These are phyloP conservation scores for Rhadinocentrus ornatus DNA, from an alignment of 2,797 vertebrate species.

Conservation along the genomic window DNA sequence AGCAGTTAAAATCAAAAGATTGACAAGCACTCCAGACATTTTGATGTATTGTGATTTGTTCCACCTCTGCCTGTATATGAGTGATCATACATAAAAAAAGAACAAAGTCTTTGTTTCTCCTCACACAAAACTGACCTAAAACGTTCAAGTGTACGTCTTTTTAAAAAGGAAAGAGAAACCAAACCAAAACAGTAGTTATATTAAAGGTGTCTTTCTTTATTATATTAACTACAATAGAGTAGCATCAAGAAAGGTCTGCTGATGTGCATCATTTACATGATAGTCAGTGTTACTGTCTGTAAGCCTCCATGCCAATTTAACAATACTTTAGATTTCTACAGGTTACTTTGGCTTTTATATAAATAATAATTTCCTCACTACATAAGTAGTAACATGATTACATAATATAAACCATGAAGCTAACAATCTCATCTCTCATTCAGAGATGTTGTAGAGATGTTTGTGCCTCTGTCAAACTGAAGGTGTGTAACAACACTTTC, in stretches of 20 bases:
- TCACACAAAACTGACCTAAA: constrained; percentile 18
- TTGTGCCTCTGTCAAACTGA: constrained; percentile 14
- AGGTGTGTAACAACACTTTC: constrained; percentile 20
- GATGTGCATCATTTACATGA: constrained; percentile 40
- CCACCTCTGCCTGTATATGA: background rate
- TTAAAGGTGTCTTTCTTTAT: constrained; percentile 3
- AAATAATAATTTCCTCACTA: constrained; percentile 14
- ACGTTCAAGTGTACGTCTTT: constrained; percentile 9
- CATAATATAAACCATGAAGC: constrained; percentile 21
- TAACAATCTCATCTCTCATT: constrained; percentile 32
- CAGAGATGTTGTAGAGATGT: background rate
- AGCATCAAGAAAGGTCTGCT: constrained; percentile 5
- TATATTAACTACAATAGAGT: constrained; percentile 7
- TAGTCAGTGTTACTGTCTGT: constrained; percentile 9
- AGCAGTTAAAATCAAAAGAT: constrained; percentile 7
- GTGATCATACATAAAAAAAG: background rate
- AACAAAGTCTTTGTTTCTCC: constrained; percentile 55
- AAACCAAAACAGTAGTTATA: constrained; percentile 5
- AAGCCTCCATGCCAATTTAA: constrained; percentile 23
- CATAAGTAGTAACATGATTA: constrained; percentile 35
- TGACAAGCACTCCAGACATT: background rate
- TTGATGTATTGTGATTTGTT: background rate
- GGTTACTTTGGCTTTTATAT: constrained; percentile 20
- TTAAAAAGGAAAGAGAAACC: no score
- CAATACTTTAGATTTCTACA: constrained; percentile 16